A percentile compares a stretch with the other conserved stretches of the same genome.
Conservation (phyloP, 1,140 invertebrate species). For the Anastrepha obliqua region DNA sequence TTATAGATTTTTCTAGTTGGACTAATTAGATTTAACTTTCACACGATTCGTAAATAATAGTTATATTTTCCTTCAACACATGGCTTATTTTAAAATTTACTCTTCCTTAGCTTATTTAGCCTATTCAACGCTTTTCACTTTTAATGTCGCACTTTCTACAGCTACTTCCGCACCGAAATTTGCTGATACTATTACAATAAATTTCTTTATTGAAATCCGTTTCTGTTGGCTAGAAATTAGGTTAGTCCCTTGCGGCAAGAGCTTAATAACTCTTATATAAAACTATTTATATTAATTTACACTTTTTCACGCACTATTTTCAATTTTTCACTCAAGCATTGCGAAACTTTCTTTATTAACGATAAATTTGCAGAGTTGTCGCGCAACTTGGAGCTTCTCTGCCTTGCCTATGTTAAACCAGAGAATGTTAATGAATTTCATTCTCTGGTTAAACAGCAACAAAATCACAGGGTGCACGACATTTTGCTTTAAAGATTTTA, state of each 20-base stretch:
- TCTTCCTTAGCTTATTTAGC: neutral
- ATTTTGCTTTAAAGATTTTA: no score
- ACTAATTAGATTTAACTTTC: conserved; percentile 22
- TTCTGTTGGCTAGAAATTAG: no score
- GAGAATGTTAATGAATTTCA: no score
- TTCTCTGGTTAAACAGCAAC: neutral
- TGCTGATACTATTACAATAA: neutral
- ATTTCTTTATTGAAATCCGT: neutral
- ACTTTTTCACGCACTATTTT: neutral
- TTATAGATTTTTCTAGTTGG: conserved; percentile 58
- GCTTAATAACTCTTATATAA: no score
- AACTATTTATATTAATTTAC: no score
- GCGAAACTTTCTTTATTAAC: conserved; percentile 46
- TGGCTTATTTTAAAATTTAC: neutral
- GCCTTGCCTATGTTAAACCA: no score
- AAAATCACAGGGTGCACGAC: conserved; percentile 4
- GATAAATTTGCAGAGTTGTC: neutral
- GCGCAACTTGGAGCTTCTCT: neutral
- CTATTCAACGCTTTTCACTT: neutral
- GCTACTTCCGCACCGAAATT: conserved; percentile 30
- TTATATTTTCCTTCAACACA: neutral
- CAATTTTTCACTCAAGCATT: neutral
- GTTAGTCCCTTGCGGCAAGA: no score
- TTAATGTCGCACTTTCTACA: conserved; percentile 2
- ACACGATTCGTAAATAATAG: no score